Percentiles rank a stretch among this genome's conserved stretches.
These are phyloP conservation scores for Siniperca chuatsi DNA, from an alignment of 2,113 vertebrate species.

Conservation along the genomic window DNA sequence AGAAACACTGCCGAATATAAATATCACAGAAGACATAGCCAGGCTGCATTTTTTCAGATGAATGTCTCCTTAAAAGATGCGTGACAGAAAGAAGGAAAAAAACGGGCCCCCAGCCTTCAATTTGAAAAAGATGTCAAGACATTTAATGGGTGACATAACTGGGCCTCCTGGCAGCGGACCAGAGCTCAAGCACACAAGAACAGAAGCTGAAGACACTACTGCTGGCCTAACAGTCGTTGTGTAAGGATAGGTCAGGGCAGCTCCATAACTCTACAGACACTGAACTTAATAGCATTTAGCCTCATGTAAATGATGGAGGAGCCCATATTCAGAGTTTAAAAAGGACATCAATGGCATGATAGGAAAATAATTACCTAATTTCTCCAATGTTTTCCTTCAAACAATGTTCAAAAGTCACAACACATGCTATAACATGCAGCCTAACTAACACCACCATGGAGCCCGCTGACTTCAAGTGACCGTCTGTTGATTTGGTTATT, in stretches of 20 bases:
- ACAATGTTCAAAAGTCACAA: background rate
- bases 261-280: background rate
- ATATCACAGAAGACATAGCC: constrained; percentile 52
- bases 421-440: background rate
- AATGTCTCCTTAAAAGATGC: constrained; percentile 58
- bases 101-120: constrained; percentile 27
- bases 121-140: constrained; percentile 79
- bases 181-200: constrained; percentile 64
- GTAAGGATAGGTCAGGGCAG: constrained; percentile 1
- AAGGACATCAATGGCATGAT: background rate
- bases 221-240: constrained; percentile 44
- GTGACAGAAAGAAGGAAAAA: constrained; percentile 34
- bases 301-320: constrained; percentile 11
- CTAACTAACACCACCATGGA: constrained; percentile 4
- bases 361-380: background rate
- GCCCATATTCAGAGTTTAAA: constrained; percentile 6
- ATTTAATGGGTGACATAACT: constrained; percentile 78
- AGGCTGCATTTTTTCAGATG: constrained; percentile 51
- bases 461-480: constrained; percentile 42
- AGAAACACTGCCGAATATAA: constrained; percentile 66
- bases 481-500: constrained; percentile 22
- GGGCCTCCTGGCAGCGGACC: constrained; percentile 72
- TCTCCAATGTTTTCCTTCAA: background rate
- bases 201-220: constrained; percentile 33
- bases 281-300: constrained; percentile 27